phyloP scores from a whole-genome alignment of 1,140 invertebrate genomes.

The Anastrepha ludens region DNA sequence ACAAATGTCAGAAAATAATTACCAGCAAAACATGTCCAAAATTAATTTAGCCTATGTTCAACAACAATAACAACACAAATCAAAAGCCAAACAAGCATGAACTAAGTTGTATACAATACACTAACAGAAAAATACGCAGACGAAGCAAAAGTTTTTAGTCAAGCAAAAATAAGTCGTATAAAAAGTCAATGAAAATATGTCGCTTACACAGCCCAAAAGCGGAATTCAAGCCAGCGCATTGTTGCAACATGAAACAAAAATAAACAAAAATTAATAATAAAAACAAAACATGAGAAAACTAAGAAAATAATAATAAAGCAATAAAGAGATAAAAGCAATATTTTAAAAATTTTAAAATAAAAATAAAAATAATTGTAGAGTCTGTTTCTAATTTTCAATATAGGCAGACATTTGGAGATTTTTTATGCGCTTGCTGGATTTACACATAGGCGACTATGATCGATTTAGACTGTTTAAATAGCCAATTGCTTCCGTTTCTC shows the following conservation, averaged over 20 bases:
- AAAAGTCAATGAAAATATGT: not conserved
- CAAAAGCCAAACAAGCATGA: not conserved
- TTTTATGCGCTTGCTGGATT: too few relatives aligned
- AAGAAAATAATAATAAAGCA: not conserved
- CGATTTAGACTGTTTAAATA: too few relatives aligned
- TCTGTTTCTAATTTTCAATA: too few relatives aligned
- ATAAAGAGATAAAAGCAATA: not conserved
- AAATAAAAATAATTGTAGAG: too few relatives aligned
- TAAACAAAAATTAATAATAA: not conserved
- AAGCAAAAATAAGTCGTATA: not conserved
- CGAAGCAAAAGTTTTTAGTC: not conserved
- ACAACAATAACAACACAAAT: not conserved
- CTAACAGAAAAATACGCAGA: not conserved
- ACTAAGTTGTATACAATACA: not conserved
- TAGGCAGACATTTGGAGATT: too few relatives aligned
- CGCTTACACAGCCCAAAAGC: too few relatives aligned
- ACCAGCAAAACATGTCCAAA: conserved; percentile 3
- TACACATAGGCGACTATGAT: too few relatives aligned
- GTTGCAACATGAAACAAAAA: not conserved
- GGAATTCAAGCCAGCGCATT: not conserved
- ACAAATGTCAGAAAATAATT: not conserved
- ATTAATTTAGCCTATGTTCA: not conserved
- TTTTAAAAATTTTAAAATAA: too few relatives aligned
- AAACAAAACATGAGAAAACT: not conserved
- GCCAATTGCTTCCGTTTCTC: too few relatives aligned